Evolutionary conservation across 2,113 vertebrate genomes (phyloP).

Genomic region (Brachypodius melanocephalos): DNA sequence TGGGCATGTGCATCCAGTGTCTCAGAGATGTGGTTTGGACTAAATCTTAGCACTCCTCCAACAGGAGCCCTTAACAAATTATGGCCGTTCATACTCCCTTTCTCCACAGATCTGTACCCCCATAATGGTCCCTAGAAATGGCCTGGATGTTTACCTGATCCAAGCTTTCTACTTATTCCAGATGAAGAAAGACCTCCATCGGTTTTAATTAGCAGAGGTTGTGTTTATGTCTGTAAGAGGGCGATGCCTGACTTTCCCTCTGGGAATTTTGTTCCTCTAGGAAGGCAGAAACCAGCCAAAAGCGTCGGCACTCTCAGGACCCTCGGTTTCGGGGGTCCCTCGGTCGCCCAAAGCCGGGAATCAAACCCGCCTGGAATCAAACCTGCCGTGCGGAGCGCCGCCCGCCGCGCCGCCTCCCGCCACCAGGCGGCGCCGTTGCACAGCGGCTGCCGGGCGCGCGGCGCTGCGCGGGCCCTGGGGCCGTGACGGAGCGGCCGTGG

Average conservation of each 20-base stretch:
- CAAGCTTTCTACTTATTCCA: neutral
- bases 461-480: neutral
- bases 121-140: neutral
- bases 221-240: neutral
- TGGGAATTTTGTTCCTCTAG: neutral
- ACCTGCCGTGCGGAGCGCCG: fast-evolving
- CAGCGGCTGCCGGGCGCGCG: neutral
- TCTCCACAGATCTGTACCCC: neutral
- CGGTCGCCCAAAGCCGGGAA: fast-evolving
- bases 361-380: fast-evolving
- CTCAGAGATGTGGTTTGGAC: neutral
- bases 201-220: neutral
- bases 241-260: neutral
- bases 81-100: neutral
- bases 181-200: neutral
- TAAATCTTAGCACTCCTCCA: neutral
- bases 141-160: neutral
- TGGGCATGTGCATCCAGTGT: neutral
- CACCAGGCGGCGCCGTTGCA: conserved; percentile 51
- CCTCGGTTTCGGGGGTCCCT: too few relatives aligned
- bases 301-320: neutral
- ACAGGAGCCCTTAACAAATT: neutral
- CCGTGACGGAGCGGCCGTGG: neutral
- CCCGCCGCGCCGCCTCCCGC: neutral
- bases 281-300: neutral